Conservation (phyloP, 1,140 invertebrate genomes). For the Oedothorax gibbosus region DNA sequence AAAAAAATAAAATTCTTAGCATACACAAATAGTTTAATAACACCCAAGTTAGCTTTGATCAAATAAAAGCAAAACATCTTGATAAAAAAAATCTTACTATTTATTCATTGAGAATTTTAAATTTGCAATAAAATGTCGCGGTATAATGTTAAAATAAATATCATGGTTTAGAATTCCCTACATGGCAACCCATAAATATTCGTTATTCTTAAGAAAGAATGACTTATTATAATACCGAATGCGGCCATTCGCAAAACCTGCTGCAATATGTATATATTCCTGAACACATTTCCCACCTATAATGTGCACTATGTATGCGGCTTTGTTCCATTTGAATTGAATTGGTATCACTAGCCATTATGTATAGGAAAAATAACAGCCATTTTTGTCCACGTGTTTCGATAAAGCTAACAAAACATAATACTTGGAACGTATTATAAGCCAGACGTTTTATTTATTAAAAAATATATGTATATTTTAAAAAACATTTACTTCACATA, state of each 20-base stretch:
- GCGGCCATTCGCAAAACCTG: slow-evolving; percentile 16
- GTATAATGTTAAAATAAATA: too few relatives aligned
- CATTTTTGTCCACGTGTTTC: background rate
- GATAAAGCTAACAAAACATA: too few relatives aligned
- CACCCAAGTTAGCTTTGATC: background rate
- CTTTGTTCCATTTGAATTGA: background rate
- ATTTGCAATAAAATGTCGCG: too few relatives aligned
- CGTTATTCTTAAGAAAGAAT: too few relatives aligned
- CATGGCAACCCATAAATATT: too few relatives aligned
- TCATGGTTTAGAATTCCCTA: too few relatives aligned
- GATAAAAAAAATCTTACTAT: too few relatives aligned
- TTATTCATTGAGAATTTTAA: too few relatives aligned
- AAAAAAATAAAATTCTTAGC: background rate
- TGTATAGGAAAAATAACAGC: background rate
- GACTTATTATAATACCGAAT: background rate
- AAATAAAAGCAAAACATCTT: background rate
- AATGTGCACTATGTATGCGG: slow-evolving; percentile 21
- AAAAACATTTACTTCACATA: too few relatives aligned
- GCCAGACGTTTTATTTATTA: too few relatives aligned
- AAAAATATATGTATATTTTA: too few relatives aligned
- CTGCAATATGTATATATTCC: slow-evolving; percentile 15
- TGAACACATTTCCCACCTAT: background rate
- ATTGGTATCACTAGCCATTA: background rate
- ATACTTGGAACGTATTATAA: too few relatives aligned
- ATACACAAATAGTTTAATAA: background rate